These are phyloP conservation scores for Eupithecia pulchellata DNA, from an alignment of 2,888 invertebrate genomes.

Conservation along the genomic window DNA sequence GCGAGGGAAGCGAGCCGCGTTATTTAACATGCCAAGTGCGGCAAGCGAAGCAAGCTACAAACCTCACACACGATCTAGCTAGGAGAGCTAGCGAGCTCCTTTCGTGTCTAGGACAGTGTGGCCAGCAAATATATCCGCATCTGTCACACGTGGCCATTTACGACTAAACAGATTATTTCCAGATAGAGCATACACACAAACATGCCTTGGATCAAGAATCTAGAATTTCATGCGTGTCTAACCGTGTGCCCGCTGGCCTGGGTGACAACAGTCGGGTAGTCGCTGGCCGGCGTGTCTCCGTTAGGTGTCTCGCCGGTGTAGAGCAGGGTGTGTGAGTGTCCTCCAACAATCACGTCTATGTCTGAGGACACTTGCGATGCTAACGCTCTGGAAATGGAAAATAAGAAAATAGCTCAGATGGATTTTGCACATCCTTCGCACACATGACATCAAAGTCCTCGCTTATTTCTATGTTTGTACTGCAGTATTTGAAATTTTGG, in stretches of 20 bases:
- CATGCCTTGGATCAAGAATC: too few species aligned
- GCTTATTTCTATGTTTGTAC: too few species aligned
- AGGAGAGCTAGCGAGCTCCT: background rate
- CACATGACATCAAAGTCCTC: too few species aligned
- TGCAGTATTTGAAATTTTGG: too few species aligned
- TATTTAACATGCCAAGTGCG: background rate
- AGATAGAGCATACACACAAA: background rate
- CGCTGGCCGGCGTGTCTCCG: conserved; percentile 84
- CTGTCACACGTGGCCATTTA: too few species aligned
- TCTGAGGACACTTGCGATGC: conserved; percentile 87
- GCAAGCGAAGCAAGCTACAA: background rate
- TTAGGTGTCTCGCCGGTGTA: conserved; percentile 86
- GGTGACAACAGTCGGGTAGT: conserved; percentile 89
- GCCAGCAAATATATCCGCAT: too few species aligned
- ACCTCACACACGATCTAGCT: too few species aligned
- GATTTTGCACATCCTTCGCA: background rate
- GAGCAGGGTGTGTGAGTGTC: conserved; percentile 92
- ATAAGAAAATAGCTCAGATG: background rate
- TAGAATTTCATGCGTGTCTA: conserved; percentile 1
- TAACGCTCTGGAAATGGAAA: conserved; percentile 71
- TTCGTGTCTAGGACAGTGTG: too few species aligned
- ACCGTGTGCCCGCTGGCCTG: conserved; percentile 82
- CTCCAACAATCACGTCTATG: conserved; percentile 94
- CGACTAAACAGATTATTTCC: background rate
- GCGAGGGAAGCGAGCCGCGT: background rate